Base-by-base conservation (phyloP, 2,888 invertebrate genomes). In the Drosophila colorata region DNA sequence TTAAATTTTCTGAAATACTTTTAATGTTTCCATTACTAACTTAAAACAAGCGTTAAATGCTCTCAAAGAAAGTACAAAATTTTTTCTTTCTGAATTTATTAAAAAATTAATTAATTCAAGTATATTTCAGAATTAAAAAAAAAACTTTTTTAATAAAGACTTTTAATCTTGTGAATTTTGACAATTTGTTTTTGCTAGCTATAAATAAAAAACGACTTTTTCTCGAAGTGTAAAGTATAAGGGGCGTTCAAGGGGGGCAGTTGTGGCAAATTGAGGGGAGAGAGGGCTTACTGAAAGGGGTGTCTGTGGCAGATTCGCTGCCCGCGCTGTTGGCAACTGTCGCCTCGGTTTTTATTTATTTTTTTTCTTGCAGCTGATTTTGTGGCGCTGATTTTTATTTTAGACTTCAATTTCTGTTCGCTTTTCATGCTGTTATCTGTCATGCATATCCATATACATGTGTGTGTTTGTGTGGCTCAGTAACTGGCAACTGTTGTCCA, bases 381-480 rank as follows among this genome's bases (percentile, higher is more conserved):
- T 76, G 64, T 77, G 66, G 57, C 65, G 74, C 74, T 78, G 72
- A 73, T 66, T 74, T 73, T 78, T 65, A 52, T 53, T 66, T 67
- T 70, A 65, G 40, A 68, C 73, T 74, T 78, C 78, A 73, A 74
- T 78, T 76, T 74, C 64, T 78, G 70, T 74, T 78, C 58, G 74
- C 57, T 69, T 69, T 67, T 69, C 60, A 60, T 63, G 69, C 59
- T 71, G 71, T 78, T 78, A 78, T 78, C 78, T 78, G 69, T 76
- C 80, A 78, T 80, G 80, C 80, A 78, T 79, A 78, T 78, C 78
- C 77, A 76, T 75, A 69, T 57, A 47, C 47, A 33, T 16, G 38
- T 47, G 52, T 25, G 25, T 46, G 48, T 48, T 40, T 49, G 37
- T 56, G 60, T 46, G 60, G 38, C 51, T 65, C 28, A 46, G 55